These are phyloP conservation scores for Aplocera efformata DNA, from an alignment of 2,888 invertebrate genomes.

Conservation along the genomic window DNA sequence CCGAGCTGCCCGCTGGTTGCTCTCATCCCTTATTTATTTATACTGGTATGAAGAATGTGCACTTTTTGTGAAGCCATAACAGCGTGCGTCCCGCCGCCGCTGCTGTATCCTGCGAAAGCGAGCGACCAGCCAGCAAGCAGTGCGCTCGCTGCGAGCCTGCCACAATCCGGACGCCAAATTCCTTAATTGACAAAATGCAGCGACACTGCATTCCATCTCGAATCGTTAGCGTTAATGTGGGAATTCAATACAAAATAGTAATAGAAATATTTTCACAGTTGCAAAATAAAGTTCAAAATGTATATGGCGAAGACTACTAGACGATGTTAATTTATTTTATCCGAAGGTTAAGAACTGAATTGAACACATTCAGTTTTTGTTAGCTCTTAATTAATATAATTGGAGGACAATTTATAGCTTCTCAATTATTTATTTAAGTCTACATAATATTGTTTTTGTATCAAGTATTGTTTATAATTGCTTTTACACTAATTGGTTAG, in stretches of 20 bases:
- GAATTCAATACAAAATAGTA: slow-evolving; percentile 56
- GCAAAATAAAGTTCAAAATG: slow-evolving; percentile 20
- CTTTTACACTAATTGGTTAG: neutral
- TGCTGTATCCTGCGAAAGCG: neutral
- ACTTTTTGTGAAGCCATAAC: slow-evolving; percentile 67
- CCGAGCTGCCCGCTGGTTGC: slow-evolving; percentile 47
- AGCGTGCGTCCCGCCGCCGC: slow-evolving; percentile 53
- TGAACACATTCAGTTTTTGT: slow-evolving; percentile 15
- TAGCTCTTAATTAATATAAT: slow-evolving; percentile 21
- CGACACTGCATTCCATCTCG: slow-evolving; percentile 55
- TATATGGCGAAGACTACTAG: slow-evolving; percentile 23
- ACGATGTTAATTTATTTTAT: slow-evolving; percentile 28
- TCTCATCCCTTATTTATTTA: slow-evolving; percentile 80
- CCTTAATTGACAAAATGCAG: slow-evolving; percentile 75
- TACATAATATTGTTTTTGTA: neutral
- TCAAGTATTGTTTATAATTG: too few relatives aligned
- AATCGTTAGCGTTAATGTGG: slow-evolving; percentile 67
- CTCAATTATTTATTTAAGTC: slow-evolving; percentile 9
- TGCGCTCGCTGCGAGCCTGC: slow-evolving; percentile 6
- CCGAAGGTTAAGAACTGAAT: slow-evolving; percentile 13
- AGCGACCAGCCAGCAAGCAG: slow-evolving; percentile 3
- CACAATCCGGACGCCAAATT: slow-evolving; percentile 64
- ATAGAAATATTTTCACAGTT: slow-evolving; percentile 30
- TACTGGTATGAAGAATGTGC: slow-evolving; percentile 74
- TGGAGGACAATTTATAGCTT: slow-evolving; percentile 16